Evolutionary conservation across 2,113 vertebrate genomes (phyloP).

Genomic region (Lepus timidus): DNA sequence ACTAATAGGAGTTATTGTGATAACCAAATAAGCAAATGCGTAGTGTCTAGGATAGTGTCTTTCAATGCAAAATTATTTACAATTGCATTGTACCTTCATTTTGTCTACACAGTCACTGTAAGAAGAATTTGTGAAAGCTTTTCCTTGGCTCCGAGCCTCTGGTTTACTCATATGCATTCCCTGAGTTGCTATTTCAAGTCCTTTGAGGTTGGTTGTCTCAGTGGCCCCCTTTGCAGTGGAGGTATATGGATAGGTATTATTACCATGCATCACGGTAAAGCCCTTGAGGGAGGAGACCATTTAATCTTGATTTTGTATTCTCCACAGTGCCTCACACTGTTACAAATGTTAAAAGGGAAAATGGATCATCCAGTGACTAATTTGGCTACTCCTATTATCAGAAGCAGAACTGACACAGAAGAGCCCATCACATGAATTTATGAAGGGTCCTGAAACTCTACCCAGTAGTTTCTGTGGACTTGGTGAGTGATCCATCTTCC

Average conservation of each 20-base stretch:
- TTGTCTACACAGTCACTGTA: rapidly evolving
- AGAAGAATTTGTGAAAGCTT: not conserved
- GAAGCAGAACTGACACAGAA: not conserved
- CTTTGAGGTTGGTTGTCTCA: not conserved
- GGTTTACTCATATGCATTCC: rapidly evolving
- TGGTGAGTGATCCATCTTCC: not conserved
- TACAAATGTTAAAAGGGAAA: not conserved
- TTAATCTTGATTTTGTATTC: not conserved
- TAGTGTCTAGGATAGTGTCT: not conserved
- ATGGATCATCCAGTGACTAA: rapidly evolving
- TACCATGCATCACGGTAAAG: not conserved
- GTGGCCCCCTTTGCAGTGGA: not conserved
- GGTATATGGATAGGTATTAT: not conserved
- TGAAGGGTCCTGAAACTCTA: not conserved
- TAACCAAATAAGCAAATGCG: not conserved
- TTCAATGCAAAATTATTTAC: not conserved
- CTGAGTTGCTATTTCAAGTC: not conserved
- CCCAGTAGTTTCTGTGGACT: not conserved
- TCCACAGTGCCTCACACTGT: not conserved
- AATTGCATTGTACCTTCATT: not conserved
- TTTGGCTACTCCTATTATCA: rapidly evolving
- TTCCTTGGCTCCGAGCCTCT: not conserved
- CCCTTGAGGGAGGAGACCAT: not conserved
- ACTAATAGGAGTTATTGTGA: not conserved
- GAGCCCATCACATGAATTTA: not conserved